Conservation (phyloP, 2,888 invertebrate genomes). For the Andrena flavipes region DNA sequence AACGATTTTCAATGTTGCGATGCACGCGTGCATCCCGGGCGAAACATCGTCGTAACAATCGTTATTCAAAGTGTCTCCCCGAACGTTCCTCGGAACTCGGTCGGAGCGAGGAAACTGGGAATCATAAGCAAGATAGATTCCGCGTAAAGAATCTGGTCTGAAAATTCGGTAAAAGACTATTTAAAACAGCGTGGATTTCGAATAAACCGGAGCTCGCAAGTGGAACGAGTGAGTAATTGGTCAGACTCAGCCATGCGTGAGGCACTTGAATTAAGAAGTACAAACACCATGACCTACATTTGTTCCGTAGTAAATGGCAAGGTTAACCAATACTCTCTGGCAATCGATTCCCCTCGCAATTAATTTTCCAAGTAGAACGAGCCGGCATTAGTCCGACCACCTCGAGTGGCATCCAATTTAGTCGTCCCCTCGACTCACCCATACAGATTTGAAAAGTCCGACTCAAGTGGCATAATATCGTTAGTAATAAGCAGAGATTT, state of each 20-base stretch:
- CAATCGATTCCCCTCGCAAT: slow-evolving; percentile 9
- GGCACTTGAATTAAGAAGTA: not conserved
- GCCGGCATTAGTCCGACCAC: slow-evolving; percentile 7
- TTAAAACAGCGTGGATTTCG: not conserved
- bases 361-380: slow-evolving; percentile 26
- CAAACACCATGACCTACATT: slow-evolving; percentile 1
- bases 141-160: not conserved
- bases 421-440: no score
- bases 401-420: not conserved
- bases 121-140: not conserved
- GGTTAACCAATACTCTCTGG: not conserved
- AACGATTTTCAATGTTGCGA: slow-evolving; percentile 60
- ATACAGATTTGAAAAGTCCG: no score
- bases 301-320: slow-evolving; percentile 4
- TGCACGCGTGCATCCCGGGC: slow-evolving; percentile 22
- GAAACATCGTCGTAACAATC: slow-evolving; percentile 48
- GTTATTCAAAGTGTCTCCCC: slow-evolving; percentile 39
- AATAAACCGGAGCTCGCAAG: not conserved
- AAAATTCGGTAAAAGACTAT: not conserved
- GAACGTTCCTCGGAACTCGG: slow-evolving; percentile 18
- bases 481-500: not conserved
- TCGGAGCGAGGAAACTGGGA: slow-evolving; percentile 2
- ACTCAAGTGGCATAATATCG: no score
- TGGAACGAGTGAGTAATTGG: slow-evolving; percentile 1
- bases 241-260: not conserved